A percentile compares a stretch with the other conserved stretches of the same genome.
phyloP scores from a whole-genome alignment of 2,113 vertebrate genomes.

The Apus apus region DNA sequence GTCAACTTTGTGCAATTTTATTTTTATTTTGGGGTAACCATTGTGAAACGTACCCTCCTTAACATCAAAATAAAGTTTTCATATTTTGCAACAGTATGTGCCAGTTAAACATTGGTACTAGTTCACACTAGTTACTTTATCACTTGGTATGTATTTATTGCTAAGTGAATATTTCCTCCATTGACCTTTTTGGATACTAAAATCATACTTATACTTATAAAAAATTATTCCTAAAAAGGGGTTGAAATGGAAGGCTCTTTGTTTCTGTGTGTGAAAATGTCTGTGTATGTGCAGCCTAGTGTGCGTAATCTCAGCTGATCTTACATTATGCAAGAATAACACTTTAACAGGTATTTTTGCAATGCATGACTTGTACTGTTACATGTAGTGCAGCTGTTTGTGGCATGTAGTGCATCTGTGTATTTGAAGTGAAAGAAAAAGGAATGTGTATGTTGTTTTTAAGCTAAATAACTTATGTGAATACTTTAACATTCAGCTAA shows the following conservation, averaged over 20 bases:
- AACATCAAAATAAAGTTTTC: not conserved
- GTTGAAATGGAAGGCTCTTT: constrained; percentile 20
- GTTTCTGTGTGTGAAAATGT: not conserved
- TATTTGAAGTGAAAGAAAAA: constrained; percentile 1
- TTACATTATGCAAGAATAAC: not conserved
- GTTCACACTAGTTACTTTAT: not conserved
- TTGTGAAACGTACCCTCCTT: not conserved
- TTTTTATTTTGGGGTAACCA: not conserved
- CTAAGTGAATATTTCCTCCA: not conserved
- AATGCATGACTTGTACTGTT: constrained; percentile 15
- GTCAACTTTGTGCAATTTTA: not conserved
- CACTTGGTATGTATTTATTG: not conserved
- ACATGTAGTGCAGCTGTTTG: not conserved
- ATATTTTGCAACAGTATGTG: not conserved
- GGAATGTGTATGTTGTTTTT: not conserved
- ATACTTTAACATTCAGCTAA: not conserved
- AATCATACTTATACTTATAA: not conserved
- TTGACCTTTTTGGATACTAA: not conserved
- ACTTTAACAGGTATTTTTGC: not conserved
- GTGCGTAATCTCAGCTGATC: not conserved
- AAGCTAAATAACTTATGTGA: not conserved
- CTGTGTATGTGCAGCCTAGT: not conserved
- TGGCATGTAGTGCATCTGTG: constrained; percentile 51
- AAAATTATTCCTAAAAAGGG: constrained; percentile 14
- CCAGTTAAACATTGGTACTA: not conserved